Evolutionary conservation across 2,113 vertebrate genomes (phyloP), one percentile per base, ranked within the genome.

Genomic region (Trogon melanurus): DNA sequence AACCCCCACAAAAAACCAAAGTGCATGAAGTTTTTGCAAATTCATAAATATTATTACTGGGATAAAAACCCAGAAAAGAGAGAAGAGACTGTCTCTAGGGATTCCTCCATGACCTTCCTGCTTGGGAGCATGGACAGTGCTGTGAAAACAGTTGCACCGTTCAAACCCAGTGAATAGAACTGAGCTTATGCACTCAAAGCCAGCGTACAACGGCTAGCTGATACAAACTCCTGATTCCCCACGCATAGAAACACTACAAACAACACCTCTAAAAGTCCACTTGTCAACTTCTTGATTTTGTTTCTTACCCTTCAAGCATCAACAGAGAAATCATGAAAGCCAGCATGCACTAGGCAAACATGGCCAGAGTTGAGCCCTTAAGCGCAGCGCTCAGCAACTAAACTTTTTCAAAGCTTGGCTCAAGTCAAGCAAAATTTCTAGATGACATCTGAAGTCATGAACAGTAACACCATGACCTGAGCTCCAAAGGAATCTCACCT

Each of bases 161-260:
- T 79, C 32, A 71, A 75, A 51, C 8, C 32, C 12, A 47, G 45
- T 3, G 11, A 83, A 71, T 4, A 29, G 51, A 86, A 36, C 29
- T 51, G 54, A 45, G 21, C 21, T 81, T 38, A 44, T 6, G 6
- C 44, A 66, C 30, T n/a, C 41, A 15, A 32, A 82, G 32, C 23
- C 4, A 5, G 14, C 1, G 8, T 27, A 27, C 53, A 60, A 47
- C 2, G 20, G 29, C 29, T 57, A 14, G 22, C 7, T 85, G 1
- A 2, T 21, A 79, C 0, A 0, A 87, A 44, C 30, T 80, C 56
- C 18, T 34, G 30, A 3, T 5, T 5, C 8, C 29, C 22, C 8
- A 62, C 17, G 20, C 21, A 56, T 20, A 65, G 26, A 91, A 86
- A 67, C 23, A 56, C 34, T 30, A 54, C 12, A 69, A 78, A 10